Conservation (phyloP, 1,140 invertebrate species). For the Zaprionus lachaisei region DNA sequence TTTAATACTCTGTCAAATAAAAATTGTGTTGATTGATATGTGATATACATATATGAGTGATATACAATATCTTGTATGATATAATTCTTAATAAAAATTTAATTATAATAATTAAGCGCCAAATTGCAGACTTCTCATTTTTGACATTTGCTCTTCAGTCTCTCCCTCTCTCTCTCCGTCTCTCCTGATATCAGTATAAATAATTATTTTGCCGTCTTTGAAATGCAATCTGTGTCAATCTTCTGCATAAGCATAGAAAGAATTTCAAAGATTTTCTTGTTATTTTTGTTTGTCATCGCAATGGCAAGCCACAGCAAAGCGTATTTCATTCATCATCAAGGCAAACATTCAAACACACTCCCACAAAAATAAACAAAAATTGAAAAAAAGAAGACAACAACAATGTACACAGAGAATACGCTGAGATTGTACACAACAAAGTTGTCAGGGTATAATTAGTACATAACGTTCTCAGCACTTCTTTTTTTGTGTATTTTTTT, state of each 20-base stretch:
- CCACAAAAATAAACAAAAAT: conserved; percentile 33
- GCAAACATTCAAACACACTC: conserved; percentile 14
- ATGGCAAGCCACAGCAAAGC: neutral
- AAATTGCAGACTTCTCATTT: neutral
- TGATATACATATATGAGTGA: neutral
- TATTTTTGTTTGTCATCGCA: neutral
- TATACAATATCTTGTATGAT: neutral
- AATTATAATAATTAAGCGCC: neutral
- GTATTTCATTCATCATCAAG: conserved; percentile 40
- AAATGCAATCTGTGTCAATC: conserved; percentile 24
- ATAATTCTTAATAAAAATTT: neutral
- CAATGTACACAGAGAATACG: conserved; percentile 25
- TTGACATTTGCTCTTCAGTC: neutral
- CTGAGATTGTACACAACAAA: conserved; percentile 2
- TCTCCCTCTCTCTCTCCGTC: neutral
- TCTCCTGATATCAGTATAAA: neutral
- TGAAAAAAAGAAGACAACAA: conserved; percentile 9
- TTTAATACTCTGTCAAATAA: neutral
- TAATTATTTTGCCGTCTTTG: neutral
- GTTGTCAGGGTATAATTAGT: conserved; percentile 28
- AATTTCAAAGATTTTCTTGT: conserved; percentile 13
- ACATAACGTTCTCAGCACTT: conserved; percentile 13
- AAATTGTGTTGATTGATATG: neutral
- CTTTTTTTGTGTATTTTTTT: conserved; percentile 7
- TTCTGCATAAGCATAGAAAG: neutral